These are phyloP conservation scores for Ophioninae sp. DNA, from an alignment of 2,888 invertebrate species.

Conservation along the genomic window DNA sequence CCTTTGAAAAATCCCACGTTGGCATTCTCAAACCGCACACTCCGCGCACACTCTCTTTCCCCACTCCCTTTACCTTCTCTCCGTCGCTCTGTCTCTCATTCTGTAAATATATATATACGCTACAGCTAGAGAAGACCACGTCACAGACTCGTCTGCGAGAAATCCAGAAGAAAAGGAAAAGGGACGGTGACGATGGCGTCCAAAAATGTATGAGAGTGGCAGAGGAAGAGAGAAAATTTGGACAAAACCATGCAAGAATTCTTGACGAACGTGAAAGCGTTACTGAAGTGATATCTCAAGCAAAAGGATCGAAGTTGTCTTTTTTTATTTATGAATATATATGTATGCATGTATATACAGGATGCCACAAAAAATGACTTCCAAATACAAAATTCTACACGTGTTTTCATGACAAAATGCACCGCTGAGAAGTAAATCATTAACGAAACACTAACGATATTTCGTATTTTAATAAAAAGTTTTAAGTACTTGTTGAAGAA, in stretches of 20 bases:
- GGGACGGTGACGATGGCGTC: conserved; percentile 23
- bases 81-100: background rate
- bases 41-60: background rate
- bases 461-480: no score
- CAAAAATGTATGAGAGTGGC: conserved; percentile 21
- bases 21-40: conserved; percentile 50
- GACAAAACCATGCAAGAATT: background rate
- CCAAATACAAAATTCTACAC: no score
- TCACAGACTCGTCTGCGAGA: conserved; percentile 43
- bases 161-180: conserved; percentile 32
- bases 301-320: no score
- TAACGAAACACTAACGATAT: no score
- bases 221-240: background rate
- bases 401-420: no score
- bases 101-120: no score
- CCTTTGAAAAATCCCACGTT: conserved; percentile 61
- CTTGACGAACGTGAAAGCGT: background rate
- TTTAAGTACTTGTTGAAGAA: no score
- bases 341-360: no score
- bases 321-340: no score
- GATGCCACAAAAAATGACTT: no score
- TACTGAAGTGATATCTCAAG: background rate
- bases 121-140: conserved; percentile 11
- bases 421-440: no score
- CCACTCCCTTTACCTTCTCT: conserved; percentile 4